Evolutionary conservation across 2,888 invertebrate species (phyloP), one percentile per base, ranked within the genome.

Genomic region (Nymphalis c-album): DNA sequence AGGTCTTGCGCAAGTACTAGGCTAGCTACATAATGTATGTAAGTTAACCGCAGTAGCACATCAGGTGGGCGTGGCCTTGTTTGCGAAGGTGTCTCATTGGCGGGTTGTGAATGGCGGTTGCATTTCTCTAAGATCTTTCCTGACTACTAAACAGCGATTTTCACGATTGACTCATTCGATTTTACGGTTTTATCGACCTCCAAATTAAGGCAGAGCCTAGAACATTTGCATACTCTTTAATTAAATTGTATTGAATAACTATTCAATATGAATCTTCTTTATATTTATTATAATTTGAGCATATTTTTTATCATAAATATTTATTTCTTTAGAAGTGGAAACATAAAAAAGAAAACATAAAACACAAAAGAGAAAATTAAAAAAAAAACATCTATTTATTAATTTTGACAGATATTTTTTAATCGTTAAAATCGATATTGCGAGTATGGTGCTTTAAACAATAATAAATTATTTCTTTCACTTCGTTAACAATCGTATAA

Each of bases 11-110:
- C 66, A 74, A 73, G 69, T 68, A 60, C 70, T 73, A 69, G 70
- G 63, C 73, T 66, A 70, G 67, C 68, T 72, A 74, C 71, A 74
- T 74, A 74, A 72, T 74, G 70, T 72, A 71, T 69, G 71, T 76
- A 74, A 76, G 74, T 73, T 74, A 71, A 71, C 71, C 74, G 69
- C 71, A 69, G 61, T 68, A 71, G 73, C 74, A 73, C 73, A 74
- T 75, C 75, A 78, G 71, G 88, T 88, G 76, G 90, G 90, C 88
- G 90, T 84, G 85, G 87, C 85, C 83, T 85, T 81, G 80, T 77
- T 74, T 75, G 74, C 78, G 79, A 74, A 79, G 80, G 79, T 76
- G 74, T 76, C 76, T 77, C 77, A 91, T 91, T 90, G 90, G 90
- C 77, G 73, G 80, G 78, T 75, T 71, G 68, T 68, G 80, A 80